Evolutionary conservation across 1,140 invertebrate species (phyloP).

Genomic region (Panagrolaimus sp.): DNA sequence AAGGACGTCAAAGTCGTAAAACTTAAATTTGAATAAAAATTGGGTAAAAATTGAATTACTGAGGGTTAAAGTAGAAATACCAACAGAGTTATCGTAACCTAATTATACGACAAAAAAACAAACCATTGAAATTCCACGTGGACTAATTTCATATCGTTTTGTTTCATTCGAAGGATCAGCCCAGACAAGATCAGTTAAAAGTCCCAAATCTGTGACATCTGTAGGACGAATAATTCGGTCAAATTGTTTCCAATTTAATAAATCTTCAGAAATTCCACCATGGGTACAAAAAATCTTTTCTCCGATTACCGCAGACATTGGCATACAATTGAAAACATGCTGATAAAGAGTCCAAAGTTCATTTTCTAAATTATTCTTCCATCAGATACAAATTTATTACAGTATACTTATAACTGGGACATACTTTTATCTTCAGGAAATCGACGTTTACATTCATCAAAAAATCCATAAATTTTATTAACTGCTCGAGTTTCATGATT

Average conservation of each 20-base stretch:
- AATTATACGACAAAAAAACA: not conserved
- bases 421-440: slow-evolving; percentile 21
- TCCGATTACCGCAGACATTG: slow-evolving; percentile 88
- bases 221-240: slow-evolving; percentile 78
- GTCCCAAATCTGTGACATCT: slow-evolving; percentile 79
- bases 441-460: slow-evolving; percentile 87
- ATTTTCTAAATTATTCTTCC: slow-evolving; percentile 60
- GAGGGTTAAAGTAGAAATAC: too few relatives aligned
- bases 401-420: not conserved
- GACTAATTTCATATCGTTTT: not conserved
- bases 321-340: slow-evolving; percentile 95
- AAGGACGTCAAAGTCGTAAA: too few relatives aligned
- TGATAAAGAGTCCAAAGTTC: slow-evolving; percentile 79
- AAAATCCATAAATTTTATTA: slow-evolving; percentile 99
- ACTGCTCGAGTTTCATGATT: slow-evolving; percentile 92
- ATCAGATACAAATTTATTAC: slow-evolving; percentile 60
- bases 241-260: slow-evolving; percentile 83
- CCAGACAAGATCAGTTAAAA: slow-evolving; percentile 92
- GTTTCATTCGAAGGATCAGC: slow-evolving; percentile 71
- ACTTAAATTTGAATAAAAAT: too few relatives aligned
- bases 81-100: too few relatives aligned
- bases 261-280: slow-evolving; percentile 81
- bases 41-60: not conserved
- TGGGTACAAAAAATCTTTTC: slow-evolving; percentile 84
- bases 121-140: slow-evolving; percentile 24